Evolutionary conservation across 30 jellyfish, hydroid and myxozoan genomes (phyloP).

Genomic region (Turritopsis dohrnii): DNA sequence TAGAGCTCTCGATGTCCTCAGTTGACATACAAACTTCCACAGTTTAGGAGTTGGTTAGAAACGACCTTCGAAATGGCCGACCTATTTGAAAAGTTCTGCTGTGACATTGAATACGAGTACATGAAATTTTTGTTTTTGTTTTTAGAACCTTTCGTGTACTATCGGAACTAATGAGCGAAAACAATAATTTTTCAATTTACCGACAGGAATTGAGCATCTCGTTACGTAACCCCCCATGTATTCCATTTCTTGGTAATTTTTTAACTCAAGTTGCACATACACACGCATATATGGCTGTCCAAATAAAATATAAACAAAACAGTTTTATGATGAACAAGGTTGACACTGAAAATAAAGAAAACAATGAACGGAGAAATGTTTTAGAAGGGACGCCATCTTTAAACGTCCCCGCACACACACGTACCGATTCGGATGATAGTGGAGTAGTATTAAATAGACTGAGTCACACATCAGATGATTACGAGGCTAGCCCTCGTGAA

Average conservation of each 20-base stretch:
- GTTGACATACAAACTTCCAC: no score
- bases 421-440: conserved; percentile 84
- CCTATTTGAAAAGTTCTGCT: no score
- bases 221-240: conserved; percentile 49
- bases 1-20: no score
- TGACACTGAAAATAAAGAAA: background rate
- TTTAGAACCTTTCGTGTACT: conserved; percentile 61
- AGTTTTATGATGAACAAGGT: background rate
- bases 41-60: no score
- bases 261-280: conserved; percentile 82
- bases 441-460: conserved; percentile 75
- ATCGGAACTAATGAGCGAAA: conserved; percentile 67
- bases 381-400: background rate
- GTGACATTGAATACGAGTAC: no score
- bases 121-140: no score
- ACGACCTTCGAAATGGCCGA: no score
- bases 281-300: conserved; percentile 73
- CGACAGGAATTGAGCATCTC: conserved; percentile 47
- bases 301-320: conserved; percentile 19
- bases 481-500: conserved; percentile 36
- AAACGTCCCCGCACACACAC: conserved; percentile 17
- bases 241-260: conserved; percentile 84
- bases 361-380: background rate
- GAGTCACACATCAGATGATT: conserved; percentile 75
- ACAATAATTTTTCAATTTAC: conserved; percentile 49